Conservation (phyloP, 2,888 invertebrate genomes). For the Apodemia mormo region DNA sequence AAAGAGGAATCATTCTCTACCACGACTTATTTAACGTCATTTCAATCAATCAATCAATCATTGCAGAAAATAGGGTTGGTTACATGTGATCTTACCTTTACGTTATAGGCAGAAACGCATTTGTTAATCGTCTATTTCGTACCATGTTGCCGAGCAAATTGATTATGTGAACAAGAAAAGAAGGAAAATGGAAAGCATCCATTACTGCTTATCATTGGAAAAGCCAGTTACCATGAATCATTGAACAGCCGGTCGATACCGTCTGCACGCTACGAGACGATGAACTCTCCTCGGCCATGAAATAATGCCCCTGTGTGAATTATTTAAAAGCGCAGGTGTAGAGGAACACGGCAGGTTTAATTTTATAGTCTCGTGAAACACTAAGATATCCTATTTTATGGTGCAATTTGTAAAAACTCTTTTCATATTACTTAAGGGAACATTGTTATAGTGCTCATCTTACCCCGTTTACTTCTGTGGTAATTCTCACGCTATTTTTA, state of each 20-base stretch:
- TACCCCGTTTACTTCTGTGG: too few species aligned
- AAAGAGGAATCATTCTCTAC: too few species aligned
- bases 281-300: slow-evolving; percentile 4
- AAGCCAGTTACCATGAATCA: slow-evolving; percentile 12
- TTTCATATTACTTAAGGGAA: neutral
- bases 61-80: too few species aligned
- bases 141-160: neutral
- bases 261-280: slow-evolving; percentile 16
- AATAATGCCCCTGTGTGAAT: slow-evolving; percentile 5
- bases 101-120: too few species aligned
- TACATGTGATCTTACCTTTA: too few species aligned
- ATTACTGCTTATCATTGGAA: slow-evolving; percentile 4
- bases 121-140: too few species aligned
- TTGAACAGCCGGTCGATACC: slow-evolving; percentile 16
- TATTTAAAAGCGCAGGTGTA: slow-evolving; percentile 12
- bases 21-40: too few species aligned
- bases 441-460: too few species aligned
- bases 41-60: too few species aligned
- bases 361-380: neutral
- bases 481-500: too few species aligned
- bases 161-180: neutral
- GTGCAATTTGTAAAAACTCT: neutral
- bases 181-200: slow-evolving; percentile 15
- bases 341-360: neutral
- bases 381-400: neutral